Conservation (phyloP, 2,888 invertebrate genomes). For the Cryptosula pallasiana region DNA sequence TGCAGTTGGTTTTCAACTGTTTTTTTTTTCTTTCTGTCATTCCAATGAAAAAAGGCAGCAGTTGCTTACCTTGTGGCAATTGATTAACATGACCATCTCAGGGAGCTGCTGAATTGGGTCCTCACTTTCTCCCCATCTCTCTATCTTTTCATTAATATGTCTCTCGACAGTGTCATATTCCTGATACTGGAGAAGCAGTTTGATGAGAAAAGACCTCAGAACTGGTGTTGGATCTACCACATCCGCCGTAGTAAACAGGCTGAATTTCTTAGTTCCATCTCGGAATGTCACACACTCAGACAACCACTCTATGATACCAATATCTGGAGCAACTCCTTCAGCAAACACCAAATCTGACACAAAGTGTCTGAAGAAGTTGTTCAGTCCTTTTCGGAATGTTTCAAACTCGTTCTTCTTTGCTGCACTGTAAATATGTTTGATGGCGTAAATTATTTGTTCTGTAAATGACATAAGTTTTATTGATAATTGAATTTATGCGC, state of each 20-base stretch:
- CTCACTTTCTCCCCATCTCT: background rate
- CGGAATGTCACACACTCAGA: background rate
- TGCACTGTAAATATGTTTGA: background rate
- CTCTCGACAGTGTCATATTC: background rate
- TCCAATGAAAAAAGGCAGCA: too few species aligned
- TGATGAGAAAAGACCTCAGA: slow-evolving; percentile 39
- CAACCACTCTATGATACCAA: background rate
- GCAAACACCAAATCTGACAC: background rate
- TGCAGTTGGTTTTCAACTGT: too few species aligned
- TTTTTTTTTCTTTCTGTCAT: too few species aligned
- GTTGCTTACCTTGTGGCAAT: background rate
- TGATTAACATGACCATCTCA: background rate
- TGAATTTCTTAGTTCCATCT: background rate
- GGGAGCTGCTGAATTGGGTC: background rate
- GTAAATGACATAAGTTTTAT: too few species aligned
- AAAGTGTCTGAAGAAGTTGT: background rate
- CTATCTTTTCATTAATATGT: background rate
- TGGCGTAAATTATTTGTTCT: too few species aligned
- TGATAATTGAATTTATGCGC: too few species aligned
- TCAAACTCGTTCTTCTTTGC: background rate
- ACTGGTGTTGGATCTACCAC: slow-evolving; percentile 40
- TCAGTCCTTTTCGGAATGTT: background rate
- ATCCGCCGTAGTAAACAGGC: background rate
- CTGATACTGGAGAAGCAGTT: slow-evolving; percentile 34
- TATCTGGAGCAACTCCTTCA: background rate